Evolutionary conservation across 2,888 invertebrate species (phyloP), one percentile per base, ranked within the genome.

Genomic region (Nomada flava): DNA sequence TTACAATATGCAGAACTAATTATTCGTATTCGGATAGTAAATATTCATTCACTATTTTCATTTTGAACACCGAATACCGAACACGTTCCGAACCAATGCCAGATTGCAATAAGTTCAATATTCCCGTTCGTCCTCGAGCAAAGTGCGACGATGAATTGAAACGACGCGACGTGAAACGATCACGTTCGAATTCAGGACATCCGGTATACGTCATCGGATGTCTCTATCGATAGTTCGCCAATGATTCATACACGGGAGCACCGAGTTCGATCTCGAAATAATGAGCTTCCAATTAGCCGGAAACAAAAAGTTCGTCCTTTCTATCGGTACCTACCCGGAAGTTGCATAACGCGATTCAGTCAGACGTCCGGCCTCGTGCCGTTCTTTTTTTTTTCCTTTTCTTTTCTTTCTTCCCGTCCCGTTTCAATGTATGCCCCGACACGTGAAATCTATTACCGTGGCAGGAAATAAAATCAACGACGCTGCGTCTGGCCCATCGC

Each of bases 361-460:
- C 52, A 23, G 44, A 70, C 62, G 20, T 44, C 18, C 52, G 26
- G 44, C 15, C 73, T 15, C n/a, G 13, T 44, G 23, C 4, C 9
- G 18, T 9, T 59, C 36, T 44, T 63, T 47, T 10, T 47, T 10
- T 65, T 60, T 18, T 10, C 20, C 59, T 9, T 23, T 44, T 36
- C 65, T 2, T 29, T 42, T 47, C 52, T 11, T 42, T 62, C 2
- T 13, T 13, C 2, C 11, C 50, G n/a, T 71, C 79, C 71, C 64
- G 65, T 82, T 76, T 85, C 76, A 44, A 76, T 82, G 84, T 79
- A 76, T 82, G 73, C 59, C n/a, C 57, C 36, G 55, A 75, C 74
- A 67, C 57, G 63, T 53, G 76, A 82, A 79, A 86, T 82, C 83
- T 86, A 83, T 84, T 86, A 84, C 82, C 77, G 78, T 60, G 84